These are phyloP conservation scores for Tangara arthus DNA, from an alignment of 2,797 vertebrate species.

Conservation along the genomic window DNA sequence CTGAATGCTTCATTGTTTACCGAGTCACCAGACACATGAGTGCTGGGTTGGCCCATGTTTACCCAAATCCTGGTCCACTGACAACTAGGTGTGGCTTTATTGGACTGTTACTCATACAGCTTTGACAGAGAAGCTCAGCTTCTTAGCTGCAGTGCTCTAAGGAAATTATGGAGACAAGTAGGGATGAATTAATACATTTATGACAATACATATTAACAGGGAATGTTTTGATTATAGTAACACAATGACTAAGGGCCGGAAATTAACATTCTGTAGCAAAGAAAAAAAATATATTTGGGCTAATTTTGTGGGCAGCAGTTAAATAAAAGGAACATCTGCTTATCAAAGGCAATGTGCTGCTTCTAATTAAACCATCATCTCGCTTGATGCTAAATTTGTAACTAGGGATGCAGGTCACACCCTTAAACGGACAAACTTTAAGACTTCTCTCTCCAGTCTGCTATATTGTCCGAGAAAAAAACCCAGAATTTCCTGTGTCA, in stretches of 20 bases:
- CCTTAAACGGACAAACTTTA: constrained; percentile 45
- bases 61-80: constrained; percentile 64
- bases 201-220: constrained; percentile 39
- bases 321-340: constrained; percentile 73
- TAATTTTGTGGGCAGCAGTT: constrained; percentile 52
- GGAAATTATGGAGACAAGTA: constrained; percentile 6
- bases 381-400: constrained; percentile 70
- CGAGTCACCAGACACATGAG: constrained; percentile 54
- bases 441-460: constrained; percentile 36
- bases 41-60: constrained; percentile 63
- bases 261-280: constrained; percentile 63
- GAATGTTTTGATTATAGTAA: constrained; percentile 42
- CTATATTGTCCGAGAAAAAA: constrained; percentile 53
- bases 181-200: constrained; percentile 31
- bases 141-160: constrained; percentile 30
- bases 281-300: constrained; percentile 52
- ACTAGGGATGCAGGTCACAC: constrained; percentile 65
- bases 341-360: constrained; percentile 62
- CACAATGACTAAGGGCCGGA: constrained; percentile 55
- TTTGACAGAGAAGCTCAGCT: constrained; percentile 59
- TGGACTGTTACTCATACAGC: constrained; percentile 57
- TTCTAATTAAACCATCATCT: constrained; percentile 75
- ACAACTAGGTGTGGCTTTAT: constrained; percentile 70
- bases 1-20: constrained; percentile 68
- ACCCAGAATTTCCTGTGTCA: constrained; percentile 62